Base-by-base conservation (phyloP, 2,113 vertebrate species). In the Poeciliopsis occidentalis region DNA sequence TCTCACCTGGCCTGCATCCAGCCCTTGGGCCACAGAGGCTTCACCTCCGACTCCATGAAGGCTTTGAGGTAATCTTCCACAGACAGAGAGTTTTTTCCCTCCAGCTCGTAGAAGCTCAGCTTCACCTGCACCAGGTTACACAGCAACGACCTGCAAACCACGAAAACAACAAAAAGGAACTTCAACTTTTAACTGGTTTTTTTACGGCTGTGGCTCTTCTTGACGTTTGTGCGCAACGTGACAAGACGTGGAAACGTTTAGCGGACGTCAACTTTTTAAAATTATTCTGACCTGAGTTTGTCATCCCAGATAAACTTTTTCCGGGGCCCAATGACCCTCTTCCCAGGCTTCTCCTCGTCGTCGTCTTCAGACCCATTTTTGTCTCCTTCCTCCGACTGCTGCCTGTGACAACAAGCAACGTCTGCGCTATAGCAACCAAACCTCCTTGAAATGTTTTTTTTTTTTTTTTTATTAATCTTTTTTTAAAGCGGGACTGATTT, bases 221-320 rank as follows among this genome's bases (percentile, higher is more conserved):
- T 41, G 39, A 41, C 3, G 39, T 41, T 41, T 41, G 17, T 47
- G 13, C 19, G 3, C 0, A 47, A 47, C 5, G 44, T 47, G 44
- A 47, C 1, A 6, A 47, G 17, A 47, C 5, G 1, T 19, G 13
- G 19, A 7, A 47, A 47, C 4, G 44, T 24, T 54, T 54, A 24
- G 12, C 15, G 13, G 13, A 47, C 2, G 7, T n/a, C 51, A 34
- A 24, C 27, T 34, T 76, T 29, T 37, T 37, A 12, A 37, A 37
- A 3, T 37, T 37, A 3, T 37, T 11, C 34, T 2, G 24, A 98
- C 98, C 98, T 97, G 92, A 99, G 95, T 82, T 96, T 96, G 67
- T 99, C 97, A 71, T 99, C 97, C 98, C 98, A 99, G 62, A 95
- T 91, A 87, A 99, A 99, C 80, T 99, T 99, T 87, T 99, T 99